These are phyloP conservation scores for Pegoplata infirma DNA, from an alignment of 2,888 invertebrate species.

Conservation along the genomic window DNA sequence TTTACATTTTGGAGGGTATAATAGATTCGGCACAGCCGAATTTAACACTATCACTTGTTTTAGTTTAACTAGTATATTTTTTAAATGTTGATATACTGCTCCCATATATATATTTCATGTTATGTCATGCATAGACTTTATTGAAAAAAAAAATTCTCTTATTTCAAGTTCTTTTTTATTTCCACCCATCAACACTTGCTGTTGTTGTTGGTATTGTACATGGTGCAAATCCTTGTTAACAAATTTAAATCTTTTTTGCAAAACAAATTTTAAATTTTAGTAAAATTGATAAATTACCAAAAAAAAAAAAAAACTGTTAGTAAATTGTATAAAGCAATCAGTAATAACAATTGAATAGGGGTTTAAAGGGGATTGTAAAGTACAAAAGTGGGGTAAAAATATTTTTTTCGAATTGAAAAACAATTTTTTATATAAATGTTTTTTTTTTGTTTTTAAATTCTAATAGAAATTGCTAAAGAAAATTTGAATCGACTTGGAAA, in stretches of 20 bases:
- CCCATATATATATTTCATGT: background rate
- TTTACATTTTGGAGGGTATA: no score
- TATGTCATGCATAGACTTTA: constrained; percentile 22
- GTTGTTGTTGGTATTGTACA: constrained; percentile 22
- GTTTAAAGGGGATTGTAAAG: no score
- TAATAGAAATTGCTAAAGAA: no score
- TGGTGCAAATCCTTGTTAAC: constrained; percentile 35
- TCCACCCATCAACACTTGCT: constrained; percentile 9
- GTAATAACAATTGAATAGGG: no score
- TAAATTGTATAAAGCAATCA: no score
- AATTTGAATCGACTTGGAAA: no score
- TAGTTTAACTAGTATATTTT: background rate
- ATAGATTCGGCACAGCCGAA: no score
- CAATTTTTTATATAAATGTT: no score
- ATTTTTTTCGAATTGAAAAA: no score
- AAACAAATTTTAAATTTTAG: constrained; percentile 29
- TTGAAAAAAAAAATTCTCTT: constrained; percentile 30
- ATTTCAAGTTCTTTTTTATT: background rate
- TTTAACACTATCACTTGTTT: no score
- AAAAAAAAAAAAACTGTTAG: background rate
- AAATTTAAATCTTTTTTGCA: constrained; percentile 49
- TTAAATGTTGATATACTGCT: background rate
- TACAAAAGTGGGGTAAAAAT: no score
- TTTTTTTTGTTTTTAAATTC: no score
- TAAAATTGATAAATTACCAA: constrained; percentile 40